These are phyloP conservation scores for Papilio gigon DNA, from an alignment of 2,888 invertebrate species.

Conservation along the genomic window DNA sequence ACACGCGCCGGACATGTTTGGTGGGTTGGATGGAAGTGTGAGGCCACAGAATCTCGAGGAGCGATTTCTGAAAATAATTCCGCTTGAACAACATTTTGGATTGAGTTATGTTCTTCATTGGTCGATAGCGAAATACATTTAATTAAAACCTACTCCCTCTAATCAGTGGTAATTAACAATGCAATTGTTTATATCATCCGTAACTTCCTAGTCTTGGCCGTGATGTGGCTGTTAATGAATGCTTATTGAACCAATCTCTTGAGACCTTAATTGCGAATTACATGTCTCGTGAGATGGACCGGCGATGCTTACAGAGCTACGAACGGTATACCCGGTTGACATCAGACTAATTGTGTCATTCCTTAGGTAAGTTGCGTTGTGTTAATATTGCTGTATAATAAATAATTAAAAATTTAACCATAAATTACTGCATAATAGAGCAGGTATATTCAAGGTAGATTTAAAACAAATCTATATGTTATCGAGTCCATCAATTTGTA, in stretches of 20 bases:
- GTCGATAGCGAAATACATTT: neutral
- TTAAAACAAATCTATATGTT: neutral
- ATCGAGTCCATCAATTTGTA: neutral
- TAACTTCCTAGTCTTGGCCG: conserved; percentile 35
- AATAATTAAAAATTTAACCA: too few relatives aligned
- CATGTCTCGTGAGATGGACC: neutral
- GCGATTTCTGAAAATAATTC: neutral
- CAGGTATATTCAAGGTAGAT: too few relatives aligned
- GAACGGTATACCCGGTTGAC: neutral
- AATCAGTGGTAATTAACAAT: conserved; percentile 35
- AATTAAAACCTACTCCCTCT: conserved; percentile 8
- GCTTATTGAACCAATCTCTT: conserved; percentile 22
- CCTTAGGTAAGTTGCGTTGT: neutral
- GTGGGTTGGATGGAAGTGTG: neutral
- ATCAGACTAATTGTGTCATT: neutral
- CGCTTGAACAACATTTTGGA: neutral
- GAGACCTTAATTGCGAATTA: conserved; percentile 15
- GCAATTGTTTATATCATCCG: conserved; percentile 38
- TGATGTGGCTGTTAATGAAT: conserved; percentile 34
- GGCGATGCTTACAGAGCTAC: neutral
- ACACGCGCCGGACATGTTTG: too few relatives aligned
- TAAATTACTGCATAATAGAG: too few relatives aligned
- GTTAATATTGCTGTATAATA: neutral
- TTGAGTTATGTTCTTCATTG: neutral
- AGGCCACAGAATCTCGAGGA: neutral